Percentiles rank a stretch among this genome's conserved stretches.
Conservation (phyloP, 2,888 invertebrate genomes). For the Tupiocoris notatus region DNA sequence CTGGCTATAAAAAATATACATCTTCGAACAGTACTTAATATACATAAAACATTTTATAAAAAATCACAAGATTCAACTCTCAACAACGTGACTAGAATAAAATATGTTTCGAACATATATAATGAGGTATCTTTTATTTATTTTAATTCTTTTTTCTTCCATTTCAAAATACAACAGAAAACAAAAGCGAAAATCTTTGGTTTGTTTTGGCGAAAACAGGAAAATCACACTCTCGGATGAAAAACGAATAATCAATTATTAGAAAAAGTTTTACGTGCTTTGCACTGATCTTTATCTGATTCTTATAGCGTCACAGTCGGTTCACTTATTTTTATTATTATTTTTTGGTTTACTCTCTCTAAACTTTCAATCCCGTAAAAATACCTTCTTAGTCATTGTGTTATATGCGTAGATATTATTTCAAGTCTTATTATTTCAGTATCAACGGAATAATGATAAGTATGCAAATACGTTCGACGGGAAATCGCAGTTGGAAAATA, state of each 20-base stretch:
- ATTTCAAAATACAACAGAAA: too few species aligned
- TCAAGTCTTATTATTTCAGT: conserved; percentile 8
- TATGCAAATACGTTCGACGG: background rate
- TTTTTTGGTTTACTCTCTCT: background rate
- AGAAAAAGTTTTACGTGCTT: conserved; percentile 16
- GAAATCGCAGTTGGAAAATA: background rate
- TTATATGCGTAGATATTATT: too few species aligned
- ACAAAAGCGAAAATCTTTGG: conserved; percentile 14
- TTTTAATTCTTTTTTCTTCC: too few species aligned
- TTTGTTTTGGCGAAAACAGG: background rate
- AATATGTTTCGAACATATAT: conserved; percentile 33
- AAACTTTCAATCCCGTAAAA: conserved; percentile 27
- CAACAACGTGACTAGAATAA: conserved; percentile 46
- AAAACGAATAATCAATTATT: too few species aligned
- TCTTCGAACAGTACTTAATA: conserved; percentile 45
- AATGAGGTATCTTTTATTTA: conserved; percentile 42
- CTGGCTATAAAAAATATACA: conserved; percentile 47
- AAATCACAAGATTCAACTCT: conserved; percentile 45
- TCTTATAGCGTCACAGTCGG: conserved; percentile 12
- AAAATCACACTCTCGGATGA: too few species aligned
- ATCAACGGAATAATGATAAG: background rate
- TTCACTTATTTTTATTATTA: too few species aligned
- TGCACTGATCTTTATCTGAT: conserved; percentile 32
- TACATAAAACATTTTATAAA: conserved; percentile 46
- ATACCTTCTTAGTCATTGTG: background rate